Base-by-base conservation (phyloP, 2,113 vertebrate genomes). In the Ornithorhynchus anatinus region DNA sequence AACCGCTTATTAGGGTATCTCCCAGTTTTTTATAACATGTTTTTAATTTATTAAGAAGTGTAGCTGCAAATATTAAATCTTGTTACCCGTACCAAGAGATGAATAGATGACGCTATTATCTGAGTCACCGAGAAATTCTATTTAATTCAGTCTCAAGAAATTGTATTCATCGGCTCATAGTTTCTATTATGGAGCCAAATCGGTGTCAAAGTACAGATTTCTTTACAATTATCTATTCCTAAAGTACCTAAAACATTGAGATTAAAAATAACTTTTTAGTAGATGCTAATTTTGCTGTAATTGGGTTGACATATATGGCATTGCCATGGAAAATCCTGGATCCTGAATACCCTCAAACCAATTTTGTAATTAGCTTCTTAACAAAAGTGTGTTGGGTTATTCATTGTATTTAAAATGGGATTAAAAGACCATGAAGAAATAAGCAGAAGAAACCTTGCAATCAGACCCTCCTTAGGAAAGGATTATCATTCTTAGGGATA, bases 191-290 rank as follows among this genome's bases (percentile, higher is more conserved):
- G 20, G 2, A 39, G 47, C 61, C 39, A 3, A 35, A 3, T 9
- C 63, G 69, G 62, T 68, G n/a, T 5, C 20, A 79, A 77, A 8
- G 12, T 66, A 68, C 64, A 0, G 12, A 1, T 47, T 45, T 73
- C 12, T 62, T 2, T 50, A 27, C 29, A 10, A 8, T 5, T 31
- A n/a, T n/a, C n/a, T 1, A 5, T 7, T 37, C 19, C 39, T 53
- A n/a, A n/a, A n/a, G n/a, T n/a, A n/a, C n/a, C n/a, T n/a, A n/a
- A n/a, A n/a, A n/a, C n/a, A n/a, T n/a, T n/a, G n/a, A n/a, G n/a
- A n/a, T n/a, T n/a, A n/a, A n/a, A n/a, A n/a, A n/a, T n/a, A n/a
- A n/a, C n/a, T n/a, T n/a, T n/a, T n/a, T n/a, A n/a, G n/a, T 60
- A 6, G 2, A 29, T 59, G 56, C 57, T 77, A 2, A 40, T 5